Percentiles rank a stretch among this genome's conserved stretches.
Evolutionary conservation across 2,113 vertebrate genomes (phyloP).

Genomic region (Paramisgurnus dabryanus): DNA sequence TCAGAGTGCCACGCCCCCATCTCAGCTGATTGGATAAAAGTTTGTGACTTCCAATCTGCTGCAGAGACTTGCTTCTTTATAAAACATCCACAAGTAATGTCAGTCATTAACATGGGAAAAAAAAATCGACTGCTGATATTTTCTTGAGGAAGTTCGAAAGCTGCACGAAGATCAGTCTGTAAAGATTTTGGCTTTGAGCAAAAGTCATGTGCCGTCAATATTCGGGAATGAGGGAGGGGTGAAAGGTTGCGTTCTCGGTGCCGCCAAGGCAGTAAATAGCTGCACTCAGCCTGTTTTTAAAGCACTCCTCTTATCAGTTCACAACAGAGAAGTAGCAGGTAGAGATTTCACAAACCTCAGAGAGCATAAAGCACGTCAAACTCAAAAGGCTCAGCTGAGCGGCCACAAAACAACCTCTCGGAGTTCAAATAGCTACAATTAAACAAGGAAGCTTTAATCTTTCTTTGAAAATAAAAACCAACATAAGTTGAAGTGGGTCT

Average conservation of each 20-base stretch:
- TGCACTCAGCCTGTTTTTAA: conserved; percentile 17
- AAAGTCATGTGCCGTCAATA: conserved; percentile 33
- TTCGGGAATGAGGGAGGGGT: conserved; percentile 16
- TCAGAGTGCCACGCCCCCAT: conserved; percentile 47
- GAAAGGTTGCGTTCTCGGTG: conserved; percentile 43
- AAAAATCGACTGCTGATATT: conserved; percentile 8
- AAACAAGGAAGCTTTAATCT: conserved; percentile 45
- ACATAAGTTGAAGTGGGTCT: conserved; percentile 10
- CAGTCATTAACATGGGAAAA: conserved; percentile 55
- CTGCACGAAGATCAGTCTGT: neutral
- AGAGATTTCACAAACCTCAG: conserved; percentile 14
- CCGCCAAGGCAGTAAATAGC: conserved; percentile 39
- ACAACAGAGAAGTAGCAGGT: conserved; percentile 40
- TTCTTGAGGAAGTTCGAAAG: neutral
- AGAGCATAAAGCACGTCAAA: conserved; percentile 9
- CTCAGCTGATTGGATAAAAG: conserved; percentile 55
- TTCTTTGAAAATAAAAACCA: conserved; percentile 18
- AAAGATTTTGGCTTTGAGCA: neutral
- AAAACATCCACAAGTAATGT: conserved; percentile 53
- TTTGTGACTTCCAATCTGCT: conserved; percentile 7
- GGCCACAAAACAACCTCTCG: conserved; percentile 23
- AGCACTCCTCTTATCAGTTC: conserved; percentile 42
- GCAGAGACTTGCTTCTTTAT: conserved; percentile 51
- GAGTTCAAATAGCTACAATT: conserved; percentile 42
- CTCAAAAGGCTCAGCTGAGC: conserved; percentile 14